phyloP scores from a whole-genome alignment of 2,113 vertebrate genomes.

The Saccopteryx leptura region DNA sequence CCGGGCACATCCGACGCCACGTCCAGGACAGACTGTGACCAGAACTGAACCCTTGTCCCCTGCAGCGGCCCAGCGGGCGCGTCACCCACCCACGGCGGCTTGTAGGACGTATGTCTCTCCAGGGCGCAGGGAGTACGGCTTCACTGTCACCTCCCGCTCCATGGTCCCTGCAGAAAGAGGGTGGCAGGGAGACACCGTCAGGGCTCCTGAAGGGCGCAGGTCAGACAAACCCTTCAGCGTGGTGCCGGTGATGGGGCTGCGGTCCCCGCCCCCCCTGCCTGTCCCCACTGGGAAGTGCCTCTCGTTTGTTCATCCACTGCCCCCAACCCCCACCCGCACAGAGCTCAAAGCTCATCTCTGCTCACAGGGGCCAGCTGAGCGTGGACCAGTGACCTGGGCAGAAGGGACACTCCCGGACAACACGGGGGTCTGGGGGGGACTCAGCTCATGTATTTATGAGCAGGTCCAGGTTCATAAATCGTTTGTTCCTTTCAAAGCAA shows the following conservation, averaged over 20 bases:
- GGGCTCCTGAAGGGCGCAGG: not conserved
- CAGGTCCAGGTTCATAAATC: not conserved
- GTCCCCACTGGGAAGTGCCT: no score
- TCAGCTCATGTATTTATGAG: not conserved
- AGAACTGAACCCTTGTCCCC: not conserved
- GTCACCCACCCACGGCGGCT: constrained; percentile 87
- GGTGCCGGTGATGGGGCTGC: no score
- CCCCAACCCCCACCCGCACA: not conserved
- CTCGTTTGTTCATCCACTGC: no score
- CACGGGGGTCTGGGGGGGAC: not conserved
- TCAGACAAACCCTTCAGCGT: not conserved
- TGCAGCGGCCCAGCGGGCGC: not conserved
- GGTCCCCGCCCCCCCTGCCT: no score
- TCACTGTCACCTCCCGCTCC: constrained; percentile 85
- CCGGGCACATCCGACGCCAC: no score
- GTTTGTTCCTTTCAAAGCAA: not conserved
- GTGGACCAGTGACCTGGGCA: not conserved
- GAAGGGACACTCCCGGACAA: not conserved
- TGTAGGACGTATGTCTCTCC: constrained; percentile 91
- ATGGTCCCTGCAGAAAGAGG: constrained; percentile 84
- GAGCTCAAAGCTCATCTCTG: not conserved
- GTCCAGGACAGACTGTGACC: not conserved
- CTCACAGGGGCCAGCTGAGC: not conserved
- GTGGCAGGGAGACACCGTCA: not conserved
- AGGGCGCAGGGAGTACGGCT: constrained; percentile 87